A percentile compares a stretch with the other conserved stretches of the same genome.
phyloP scores from a whole-genome alignment of 2,113 vertebrate genomes.

The Trematomus loennbergii region DNA sequence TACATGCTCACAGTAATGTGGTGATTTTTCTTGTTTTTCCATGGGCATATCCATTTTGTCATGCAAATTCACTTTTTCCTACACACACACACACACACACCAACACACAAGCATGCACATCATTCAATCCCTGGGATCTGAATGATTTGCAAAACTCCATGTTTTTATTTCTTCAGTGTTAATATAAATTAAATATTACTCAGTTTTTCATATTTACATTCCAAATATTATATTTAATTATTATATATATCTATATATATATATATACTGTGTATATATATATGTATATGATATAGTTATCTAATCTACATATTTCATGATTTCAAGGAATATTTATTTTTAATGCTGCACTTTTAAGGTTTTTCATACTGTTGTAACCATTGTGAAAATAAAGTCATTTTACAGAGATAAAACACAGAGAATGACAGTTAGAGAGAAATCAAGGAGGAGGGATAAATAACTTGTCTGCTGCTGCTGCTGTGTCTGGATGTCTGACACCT shows the following conservation, averaged over 20 bases:
- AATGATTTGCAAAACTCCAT: conserved; percentile 20
- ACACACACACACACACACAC: not conserved
- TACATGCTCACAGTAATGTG: conserved; percentile 43
- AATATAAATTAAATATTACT: not conserved
- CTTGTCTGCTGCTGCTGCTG: conserved; percentile 37
- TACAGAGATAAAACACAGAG: not conserved
- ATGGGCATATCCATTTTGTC: conserved; percentile 18
- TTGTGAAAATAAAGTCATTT: conserved; percentile 15
- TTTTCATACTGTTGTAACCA: not conserved
- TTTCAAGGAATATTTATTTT: not conserved
- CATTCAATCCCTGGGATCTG: not conserved
- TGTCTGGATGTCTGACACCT: conserved; percentile 74
- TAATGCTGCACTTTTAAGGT: not conserved
- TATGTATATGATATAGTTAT: too few relatives aligned
- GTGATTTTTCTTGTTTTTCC: conserved; percentile 49
- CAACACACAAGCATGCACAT: not conserved
- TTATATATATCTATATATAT: not conserved
- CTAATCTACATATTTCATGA: too few relatives aligned
- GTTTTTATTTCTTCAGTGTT: not conserved
- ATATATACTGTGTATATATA: not conserved
- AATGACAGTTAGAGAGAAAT: not conserved
- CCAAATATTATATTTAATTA: not conserved
- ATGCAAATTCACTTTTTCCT: conserved; percentile 12
- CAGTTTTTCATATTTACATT: not conserved
- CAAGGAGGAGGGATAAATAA: conserved; percentile 10